Conservation (phyloP, 2,888 invertebrate genomes). For the Synergus gifuensis region DNA sequence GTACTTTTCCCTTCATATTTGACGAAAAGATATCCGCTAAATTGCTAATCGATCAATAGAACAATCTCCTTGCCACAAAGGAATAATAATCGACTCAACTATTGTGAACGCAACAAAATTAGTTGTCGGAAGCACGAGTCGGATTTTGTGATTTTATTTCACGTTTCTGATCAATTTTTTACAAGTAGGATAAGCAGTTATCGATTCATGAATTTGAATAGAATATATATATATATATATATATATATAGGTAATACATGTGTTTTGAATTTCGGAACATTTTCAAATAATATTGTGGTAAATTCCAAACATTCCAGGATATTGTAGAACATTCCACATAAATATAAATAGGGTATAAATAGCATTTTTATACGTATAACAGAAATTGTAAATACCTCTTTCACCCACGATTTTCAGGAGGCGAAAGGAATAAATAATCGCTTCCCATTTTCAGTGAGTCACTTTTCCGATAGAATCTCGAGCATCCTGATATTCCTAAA, state of each 20-base stretch:
- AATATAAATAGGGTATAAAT: too few relatives aligned
- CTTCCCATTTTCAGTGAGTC: constrained; percentile 11
- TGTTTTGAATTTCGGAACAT: too few relatives aligned
- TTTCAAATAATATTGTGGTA: too few relatives aligned
- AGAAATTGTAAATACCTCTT: too few relatives aligned
- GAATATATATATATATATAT: too few relatives aligned
- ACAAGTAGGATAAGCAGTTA: not conserved
- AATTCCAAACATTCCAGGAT: too few relatives aligned
- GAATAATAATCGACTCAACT: constrained; percentile 10
- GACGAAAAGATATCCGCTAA: not conserved
- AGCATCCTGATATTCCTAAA: constrained; percentile 8
- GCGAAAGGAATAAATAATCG: not conserved
- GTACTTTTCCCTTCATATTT: too few relatives aligned
- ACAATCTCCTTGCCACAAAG: not conserved
- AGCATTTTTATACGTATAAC: too few relatives aligned
- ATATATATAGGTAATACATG: too few relatives aligned
- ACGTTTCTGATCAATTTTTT: not conserved
- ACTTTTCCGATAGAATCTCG: constrained; percentile 23
- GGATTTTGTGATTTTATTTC: not conserved
- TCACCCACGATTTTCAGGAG: not conserved
- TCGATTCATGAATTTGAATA: not conserved
- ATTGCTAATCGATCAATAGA: not conserved
- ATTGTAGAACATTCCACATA: too few relatives aligned
- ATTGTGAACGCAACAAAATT: not conserved
- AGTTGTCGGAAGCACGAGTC: not conserved